Percentiles rank a stretch among this genome's conserved stretches.
phyloP scores from a whole-genome alignment of 37 sponge, comb jelly and placozoan species.

The Mnemiopsis leidyi region DNA sequence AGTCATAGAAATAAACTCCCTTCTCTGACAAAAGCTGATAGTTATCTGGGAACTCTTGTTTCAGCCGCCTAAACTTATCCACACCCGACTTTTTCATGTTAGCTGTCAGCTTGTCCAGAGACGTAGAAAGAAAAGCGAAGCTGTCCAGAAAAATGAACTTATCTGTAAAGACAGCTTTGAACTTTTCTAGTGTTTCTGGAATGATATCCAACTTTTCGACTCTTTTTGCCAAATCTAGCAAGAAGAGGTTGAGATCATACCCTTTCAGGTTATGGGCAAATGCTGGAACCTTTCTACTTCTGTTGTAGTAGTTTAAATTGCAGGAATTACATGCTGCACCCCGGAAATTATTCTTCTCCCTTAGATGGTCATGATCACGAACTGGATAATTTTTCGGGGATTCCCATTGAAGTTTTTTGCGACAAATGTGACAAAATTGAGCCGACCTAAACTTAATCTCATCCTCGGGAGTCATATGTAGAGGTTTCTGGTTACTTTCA shows the following conservation, averaged over 20 bases:
- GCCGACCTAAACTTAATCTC: neutral
- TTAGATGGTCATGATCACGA: slow-evolving; percentile 28
- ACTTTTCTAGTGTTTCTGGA: slow-evolving; percentile 35
- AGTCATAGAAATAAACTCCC: slow-evolving; percentile 33
- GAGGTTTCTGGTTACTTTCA: neutral
- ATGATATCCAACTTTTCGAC: neutral
- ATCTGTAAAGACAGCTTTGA: slow-evolving; percentile 44
- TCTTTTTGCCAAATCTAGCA: neutral
- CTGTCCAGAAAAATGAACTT: slow-evolving; percentile 33
- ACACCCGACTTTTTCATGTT: neutral
- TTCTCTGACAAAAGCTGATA: slow-evolving; percentile 1
- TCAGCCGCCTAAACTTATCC: neutral
- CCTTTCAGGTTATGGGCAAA: slow-evolving; percentile 47
- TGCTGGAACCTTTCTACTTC: slow-evolving; percentile 26
- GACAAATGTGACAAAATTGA: slow-evolving; percentile 10
- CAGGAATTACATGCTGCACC: slow-evolving; percentile 34
- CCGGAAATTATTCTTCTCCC: slow-evolving; percentile 4
- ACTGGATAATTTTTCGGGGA: slow-evolving; percentile 15
- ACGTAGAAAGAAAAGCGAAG: slow-evolving; percentile 10
- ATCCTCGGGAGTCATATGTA: slow-evolving; percentile 16
- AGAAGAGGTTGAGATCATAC: slow-evolving; percentile 12
- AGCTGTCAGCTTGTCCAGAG: neutral
- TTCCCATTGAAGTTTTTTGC: neutral
- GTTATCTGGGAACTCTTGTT: slow-evolving; percentile 1
- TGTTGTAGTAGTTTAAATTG: slow-evolving; percentile 40